Evolutionary conservation across 2,888 invertebrate genomes (phyloP).

Genomic region (Synergus japonicus): DNA sequence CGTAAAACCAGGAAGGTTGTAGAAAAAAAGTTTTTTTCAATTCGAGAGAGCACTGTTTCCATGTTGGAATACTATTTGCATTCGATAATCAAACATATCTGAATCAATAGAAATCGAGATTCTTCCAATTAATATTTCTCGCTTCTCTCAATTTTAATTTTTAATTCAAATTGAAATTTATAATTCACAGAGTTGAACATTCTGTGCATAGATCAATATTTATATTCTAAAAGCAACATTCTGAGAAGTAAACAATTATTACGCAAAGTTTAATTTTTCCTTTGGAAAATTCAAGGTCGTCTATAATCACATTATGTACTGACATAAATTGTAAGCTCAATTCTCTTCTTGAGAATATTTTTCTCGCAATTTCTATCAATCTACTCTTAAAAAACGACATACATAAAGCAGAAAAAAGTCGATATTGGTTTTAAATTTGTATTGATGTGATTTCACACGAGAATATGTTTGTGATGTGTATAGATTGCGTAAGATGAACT

Average conservation of each 20-base stretch:
- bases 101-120: background rate
- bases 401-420: background rate
- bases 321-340: too few relatives aligned
- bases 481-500: constrained; percentile 30
- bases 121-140: background rate
- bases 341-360: too few relatives aligned
- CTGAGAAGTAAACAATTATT: background rate
- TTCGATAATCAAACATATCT: background rate
- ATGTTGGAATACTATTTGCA: background rate
- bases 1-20: background rate
- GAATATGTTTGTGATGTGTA: background rate
- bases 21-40: background rate
- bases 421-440: background rate
- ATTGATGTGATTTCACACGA: background rate
- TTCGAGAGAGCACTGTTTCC: background rate
- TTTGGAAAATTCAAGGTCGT: background rate
- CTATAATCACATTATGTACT: too few relatives aligned
- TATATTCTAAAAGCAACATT: background rate
- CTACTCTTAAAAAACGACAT: background rate
- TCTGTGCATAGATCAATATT: background rate
- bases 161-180: background rate
- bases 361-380: background rate
- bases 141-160: background rate
- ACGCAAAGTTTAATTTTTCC: too few relatives aligned
- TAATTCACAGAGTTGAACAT: background rate